Conservation (phyloP, 1,140 invertebrate species). For the Dendroctonus valens region DNA sequence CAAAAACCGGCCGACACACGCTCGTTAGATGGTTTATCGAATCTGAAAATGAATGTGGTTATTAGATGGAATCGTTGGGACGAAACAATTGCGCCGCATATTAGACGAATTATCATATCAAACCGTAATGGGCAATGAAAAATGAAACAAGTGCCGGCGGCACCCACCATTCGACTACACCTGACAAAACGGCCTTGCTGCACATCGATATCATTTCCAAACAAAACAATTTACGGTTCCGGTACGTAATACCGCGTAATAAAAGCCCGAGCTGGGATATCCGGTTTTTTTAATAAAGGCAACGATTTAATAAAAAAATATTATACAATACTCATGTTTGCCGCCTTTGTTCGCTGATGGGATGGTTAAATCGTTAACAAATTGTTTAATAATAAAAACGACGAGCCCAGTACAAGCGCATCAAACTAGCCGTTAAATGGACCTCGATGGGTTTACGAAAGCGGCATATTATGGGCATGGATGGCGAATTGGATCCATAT, state of each 20-base stretch:
- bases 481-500: no score
- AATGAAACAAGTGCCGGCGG: constrained; percentile 16
- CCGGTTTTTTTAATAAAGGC: constrained; percentile 34
- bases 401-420: constrained; percentile 6
- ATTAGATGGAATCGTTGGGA: constrained; percentile 15
- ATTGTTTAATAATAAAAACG: constrained; percentile 30
- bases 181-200: constrained; percentile 34
- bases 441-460: constrained; percentile 10
- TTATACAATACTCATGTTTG: constrained; percentile 30
- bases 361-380: constrained; percentile 26
- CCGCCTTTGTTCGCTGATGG: constrained; percentile 21
- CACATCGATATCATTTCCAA: constrained; percentile 29
- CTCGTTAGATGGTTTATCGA: constrained; percentile 14
- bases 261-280: constrained; percentile 31
- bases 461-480: not conserved
- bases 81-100: constrained; percentile 31
- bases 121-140: no score
- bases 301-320: constrained; percentile 39
- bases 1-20: constrained; percentile 1
- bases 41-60: constrained; percentile 25
- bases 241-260: constrained; percentile 18
- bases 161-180: constrained; percentile 29
- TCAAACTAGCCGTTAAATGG: constrained; percentile 23
- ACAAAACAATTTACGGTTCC: constrained; percentile 37
- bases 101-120: constrained; percentile 38